Percentiles rank a stretch among this genome's conserved stretches.
Conservation (phyloP, 2,888 invertebrate species). For the Galerucella nymphaeae region DNA sequence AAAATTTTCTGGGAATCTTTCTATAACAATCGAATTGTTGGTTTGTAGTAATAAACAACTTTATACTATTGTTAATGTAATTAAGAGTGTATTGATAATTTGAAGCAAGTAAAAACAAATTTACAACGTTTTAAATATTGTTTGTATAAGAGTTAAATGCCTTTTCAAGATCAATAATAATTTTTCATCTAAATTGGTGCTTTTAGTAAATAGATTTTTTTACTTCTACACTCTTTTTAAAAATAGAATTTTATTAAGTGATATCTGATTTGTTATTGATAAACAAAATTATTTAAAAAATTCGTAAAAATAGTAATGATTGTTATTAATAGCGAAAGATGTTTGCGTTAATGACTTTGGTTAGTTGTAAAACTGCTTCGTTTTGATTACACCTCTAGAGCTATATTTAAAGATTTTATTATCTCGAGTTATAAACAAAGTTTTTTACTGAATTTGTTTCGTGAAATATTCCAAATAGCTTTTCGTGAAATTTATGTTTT, state of each 20-base stretch:
- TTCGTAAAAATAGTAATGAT: background rate
- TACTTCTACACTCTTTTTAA: background rate
- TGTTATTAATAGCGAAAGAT: background rate
- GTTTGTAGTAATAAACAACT: background rate
- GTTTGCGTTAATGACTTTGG: background rate
- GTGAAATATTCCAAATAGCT: background rate
- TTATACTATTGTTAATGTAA: conserved; percentile 3
- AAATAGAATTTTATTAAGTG: background rate
- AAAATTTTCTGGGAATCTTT: conserved; percentile 2
- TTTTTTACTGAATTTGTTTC: background rate
- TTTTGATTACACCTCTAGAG: background rate
- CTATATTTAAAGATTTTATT: conserved; percentile 2
- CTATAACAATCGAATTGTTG: background rate
- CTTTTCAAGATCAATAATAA: no score
- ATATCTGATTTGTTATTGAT: background rate
- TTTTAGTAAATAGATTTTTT: no score
- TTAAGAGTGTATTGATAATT: background rate
- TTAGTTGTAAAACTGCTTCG: background rate
- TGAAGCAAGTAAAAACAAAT: background rate
- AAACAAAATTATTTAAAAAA: background rate
- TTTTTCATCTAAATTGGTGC: no score
- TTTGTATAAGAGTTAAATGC: background rate
- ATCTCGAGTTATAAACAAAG: background rate
- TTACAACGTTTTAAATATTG: background rate
- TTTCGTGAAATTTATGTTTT: no score